These are phyloP conservation scores for Porites lutea DNA, from an alignment of 64 coral and sea anemone species.

Conservation along the genomic window DNA sequence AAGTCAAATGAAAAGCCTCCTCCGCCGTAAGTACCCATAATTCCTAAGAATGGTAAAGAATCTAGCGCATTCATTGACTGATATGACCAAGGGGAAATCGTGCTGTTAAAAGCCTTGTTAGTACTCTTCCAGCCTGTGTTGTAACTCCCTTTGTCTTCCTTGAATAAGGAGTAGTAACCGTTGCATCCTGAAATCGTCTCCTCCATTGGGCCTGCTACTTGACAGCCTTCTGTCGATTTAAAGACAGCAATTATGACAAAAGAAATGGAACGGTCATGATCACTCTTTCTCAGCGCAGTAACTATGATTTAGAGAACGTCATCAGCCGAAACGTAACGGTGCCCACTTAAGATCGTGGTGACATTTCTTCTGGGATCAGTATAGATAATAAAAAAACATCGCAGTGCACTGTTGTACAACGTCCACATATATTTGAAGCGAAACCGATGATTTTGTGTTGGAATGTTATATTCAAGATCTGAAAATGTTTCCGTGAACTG, in stretches of 20 bases:
- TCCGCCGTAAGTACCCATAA: conserved; percentile 66
- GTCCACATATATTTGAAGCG: no score
- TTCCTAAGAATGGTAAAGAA: conserved; percentile 46
- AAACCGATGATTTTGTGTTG: no score
- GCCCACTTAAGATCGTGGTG: no score
- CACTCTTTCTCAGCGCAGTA: no score
- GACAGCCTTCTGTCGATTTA: conserved; percentile 6
- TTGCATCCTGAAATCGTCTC: conserved; percentile 24
- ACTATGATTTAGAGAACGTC: no score
- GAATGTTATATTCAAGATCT: no score
- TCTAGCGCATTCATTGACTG: conserved; percentile 38
- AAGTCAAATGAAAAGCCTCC: conserved; percentile 62
- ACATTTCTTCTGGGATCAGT: no score
- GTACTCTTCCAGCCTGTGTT: conserved; percentile 32
- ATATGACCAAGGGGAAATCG: conserved; percentile 54
- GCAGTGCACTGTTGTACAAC: no score
- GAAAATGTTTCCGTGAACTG: no score
- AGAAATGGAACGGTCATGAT: no score
- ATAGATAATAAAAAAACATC: no score
- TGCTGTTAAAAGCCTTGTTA: not conserved
- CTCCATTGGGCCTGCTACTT: conserved; percentile 29
- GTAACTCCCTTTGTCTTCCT: conserved; percentile 62
- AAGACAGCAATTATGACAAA: not conserved
- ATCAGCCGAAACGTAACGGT: no score
- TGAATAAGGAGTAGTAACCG: conserved; percentile 73